Base-by-base conservation (phyloP, 2,797 vertebrate species). In the Macropodus opercularis region DNA sequence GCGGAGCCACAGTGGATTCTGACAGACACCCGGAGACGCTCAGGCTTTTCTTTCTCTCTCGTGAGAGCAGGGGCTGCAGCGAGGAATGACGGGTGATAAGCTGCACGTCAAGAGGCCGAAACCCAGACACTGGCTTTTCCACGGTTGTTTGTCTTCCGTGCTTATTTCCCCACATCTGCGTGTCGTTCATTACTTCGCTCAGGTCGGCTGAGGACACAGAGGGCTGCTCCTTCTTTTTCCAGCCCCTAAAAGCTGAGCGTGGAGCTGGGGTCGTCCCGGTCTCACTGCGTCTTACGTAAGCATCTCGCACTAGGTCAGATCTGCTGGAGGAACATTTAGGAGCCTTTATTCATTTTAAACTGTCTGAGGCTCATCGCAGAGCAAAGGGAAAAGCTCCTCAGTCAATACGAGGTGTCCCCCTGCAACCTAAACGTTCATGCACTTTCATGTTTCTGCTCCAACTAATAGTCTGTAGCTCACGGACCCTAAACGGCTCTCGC, bases 31-130 rank as follows among this genome's bases (percentile, higher is more conserved):
- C 29, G 3, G 46, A 58, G 32, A 42, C 23, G 41, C 29, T 39
- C 51, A 56, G 48, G 31, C 36, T 13, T 53, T 43, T 46, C 53
- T 32, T 46, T 57, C 13, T 46, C 66, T 82, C 74, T 79, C 76
- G 26, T 50, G 83, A 49, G 75, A 44, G 40, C 36, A 29, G 44
- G 39, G 48, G 64, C 72, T 68, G 65, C 68, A 81, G 80, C 68
- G 70, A 85, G 79, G 81, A 85, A 83, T 87, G 75, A 77, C n/a
- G 61, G 67, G 54, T 60, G 78, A 80, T 72, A 72, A 81, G 81
- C 72, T 79, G 38, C 39, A 72, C 67, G 65, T 75, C 65, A 60
- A 72, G 63, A 59, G 47, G 13, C 14, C 35, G 57, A 50, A 69
- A 27, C 41, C 39, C 23, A n/a, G 13, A 10, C 41, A 39, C 21